Evolutionary conservation across 2,797 vertebrate genomes (phyloP).

Genomic region (Sebastiscus tertius): DNA sequence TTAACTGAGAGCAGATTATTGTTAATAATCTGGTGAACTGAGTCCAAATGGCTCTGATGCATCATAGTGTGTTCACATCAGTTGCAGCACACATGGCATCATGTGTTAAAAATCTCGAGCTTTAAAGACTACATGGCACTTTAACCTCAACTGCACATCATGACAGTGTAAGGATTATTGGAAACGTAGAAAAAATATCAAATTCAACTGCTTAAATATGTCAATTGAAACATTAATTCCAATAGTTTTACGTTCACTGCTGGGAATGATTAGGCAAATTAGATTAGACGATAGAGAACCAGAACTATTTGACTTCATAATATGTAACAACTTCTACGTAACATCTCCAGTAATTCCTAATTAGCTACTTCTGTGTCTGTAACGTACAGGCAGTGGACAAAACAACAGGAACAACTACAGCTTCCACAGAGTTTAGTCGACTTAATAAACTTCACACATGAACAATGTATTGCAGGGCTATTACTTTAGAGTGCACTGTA

Average conservation of each 20-base stretch:
- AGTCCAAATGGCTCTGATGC: neutral
- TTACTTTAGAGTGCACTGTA: neutral
- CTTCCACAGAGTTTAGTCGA: neutral
- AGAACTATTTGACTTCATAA: constrained; percentile 14
- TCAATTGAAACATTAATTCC: constrained; percentile 24
- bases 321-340: constrained; percentile 26
- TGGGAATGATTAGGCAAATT: constrained; percentile 40
- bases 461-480: neutral
- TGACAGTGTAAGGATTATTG: constrained; percentile 14
- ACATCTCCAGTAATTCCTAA: constrained; percentile 14
- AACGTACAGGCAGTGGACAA: constrained; percentile 10
- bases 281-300: constrained; percentile 13
- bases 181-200: constrained; percentile 53
- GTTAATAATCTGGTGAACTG: neutral
- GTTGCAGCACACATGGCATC: constrained; percentile 14
- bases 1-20: neutral
- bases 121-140: constrained; percentile 63
- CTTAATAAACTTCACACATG: neutral
- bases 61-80: constrained; percentile 6
- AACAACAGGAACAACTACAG: constrained; percentile 32
- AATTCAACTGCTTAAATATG: constrained; percentile 26
- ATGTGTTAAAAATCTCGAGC: constrained; percentile 15
- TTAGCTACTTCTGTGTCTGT: constrained; percentile 14
- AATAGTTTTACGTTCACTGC: constrained; percentile 12
- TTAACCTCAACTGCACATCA: constrained; percentile 42